Base-by-base conservation (phyloP, 2,113 vertebrate genomes). In the Heteronetta atricapilla region DNA sequence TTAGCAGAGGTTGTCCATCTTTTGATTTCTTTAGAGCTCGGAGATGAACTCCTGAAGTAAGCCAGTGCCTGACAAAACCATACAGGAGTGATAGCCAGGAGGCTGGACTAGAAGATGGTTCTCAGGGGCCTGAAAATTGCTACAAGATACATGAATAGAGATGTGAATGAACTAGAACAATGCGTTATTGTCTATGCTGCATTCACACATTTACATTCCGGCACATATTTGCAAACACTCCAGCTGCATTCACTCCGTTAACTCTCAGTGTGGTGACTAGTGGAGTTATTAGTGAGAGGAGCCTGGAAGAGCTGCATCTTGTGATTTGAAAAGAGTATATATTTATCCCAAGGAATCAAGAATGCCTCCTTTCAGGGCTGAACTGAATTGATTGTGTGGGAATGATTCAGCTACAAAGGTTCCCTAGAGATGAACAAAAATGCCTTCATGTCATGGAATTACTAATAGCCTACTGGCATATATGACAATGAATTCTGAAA, bases 381-480 rank as follows among this genome's bases (percentile, higher is more conserved):
- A 93, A 92, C 83, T 96, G 88, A 96, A 96, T 92, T 96, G 94
- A 96, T 82, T 93, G 94, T 97, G 94, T 97, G 96, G 96, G 96
- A 97, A 95, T 89, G 92, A 95, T 84, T 86, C 90, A 77, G 90
- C 90, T 94, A 94, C 94, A 95, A 97, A 97, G 94, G 95, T 90
- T 97, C 95, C 96, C 96, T 96, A 94, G 95, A 97, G 92, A 93
- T 95, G 95, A 95, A 96, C 82, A 97, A 95, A 96, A 95, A 95
- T 96, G 95, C 92, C 73, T 93, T 85, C 23, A 2, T 95, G 94
- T 94, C 94, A 93, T 72, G 77, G 94, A 94, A 95, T 95, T 96
- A 91, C 95, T 93, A 97, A 96, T 91, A 95, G 92, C 90, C 83
- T 94, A 92, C 93, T 93, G 93, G 94, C 92, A 69, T 97, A 96